phyloP scores from a whole-genome alignment of 2,797 vertebrate genomes.

The Spinus pinus region DNA sequence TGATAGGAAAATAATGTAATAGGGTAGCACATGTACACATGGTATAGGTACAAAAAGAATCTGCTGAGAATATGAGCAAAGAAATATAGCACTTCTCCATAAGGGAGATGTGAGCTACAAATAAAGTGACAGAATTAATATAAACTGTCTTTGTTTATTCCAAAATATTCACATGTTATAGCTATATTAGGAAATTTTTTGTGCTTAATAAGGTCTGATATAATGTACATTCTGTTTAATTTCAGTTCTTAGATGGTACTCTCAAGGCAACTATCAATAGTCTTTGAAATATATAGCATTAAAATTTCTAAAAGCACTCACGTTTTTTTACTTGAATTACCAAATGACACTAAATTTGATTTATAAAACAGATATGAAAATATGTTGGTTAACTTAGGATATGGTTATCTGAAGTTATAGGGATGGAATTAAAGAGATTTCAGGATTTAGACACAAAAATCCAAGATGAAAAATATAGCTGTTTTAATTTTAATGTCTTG shows the following conservation, averaged over 20 bases:
- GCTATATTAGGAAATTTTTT: background rate
- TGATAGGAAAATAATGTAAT: background rate
- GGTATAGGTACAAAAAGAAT: background rate
- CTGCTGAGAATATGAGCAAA: background rate
- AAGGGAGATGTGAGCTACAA: background rate
- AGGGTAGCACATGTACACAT: background rate
- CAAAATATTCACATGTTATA: background rate
- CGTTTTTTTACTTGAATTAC: background rate
- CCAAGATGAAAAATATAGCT: background rate
- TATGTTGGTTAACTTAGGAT: background rate
- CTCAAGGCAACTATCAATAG: background rate
- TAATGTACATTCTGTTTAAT: background rate
- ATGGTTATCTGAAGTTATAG: background rate
- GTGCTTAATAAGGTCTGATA: background rate
- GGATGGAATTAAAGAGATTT: background rate
- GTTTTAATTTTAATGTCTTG: background rate
- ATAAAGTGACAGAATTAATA: background rate
- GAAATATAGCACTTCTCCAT: background rate
- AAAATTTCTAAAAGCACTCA: background rate
- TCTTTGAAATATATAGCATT: background rate
- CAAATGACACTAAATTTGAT: accelerated
- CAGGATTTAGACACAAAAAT: background rate
- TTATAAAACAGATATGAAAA: background rate
- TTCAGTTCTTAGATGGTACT: background rate
- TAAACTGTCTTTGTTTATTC: background rate